Base-by-base conservation (phyloP, 2,888 invertebrate genomes). In the Tachina fera region DNA sequence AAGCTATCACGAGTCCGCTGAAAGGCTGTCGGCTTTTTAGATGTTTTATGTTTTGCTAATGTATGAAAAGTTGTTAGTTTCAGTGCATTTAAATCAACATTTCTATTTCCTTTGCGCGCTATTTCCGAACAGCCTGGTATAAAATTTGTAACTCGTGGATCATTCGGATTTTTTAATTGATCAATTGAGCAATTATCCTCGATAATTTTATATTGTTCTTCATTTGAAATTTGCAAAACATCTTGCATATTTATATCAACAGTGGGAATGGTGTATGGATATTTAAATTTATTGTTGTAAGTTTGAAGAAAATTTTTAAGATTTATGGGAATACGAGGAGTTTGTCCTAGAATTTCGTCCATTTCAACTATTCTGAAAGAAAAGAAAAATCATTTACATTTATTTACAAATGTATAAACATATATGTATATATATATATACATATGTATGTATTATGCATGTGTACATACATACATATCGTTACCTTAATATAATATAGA, bases 261-360 rank as follows among this genome's bases (percentile, higher is more conserved):
- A 14, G 82, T 19, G 14, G 90, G 90, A 75, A 84, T 47, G 9
- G 76, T 41, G 13, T 75, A 80, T 0, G 83, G 74, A 79, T 16
- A 14, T 72, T 87, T 45, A 11, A 91, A 60, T 13, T 83, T 74
- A 4, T 60, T 58, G 49, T 86, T 80, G 56, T 90, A 92, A 11
- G 89, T 85, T 0, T 87, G 74, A 0, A 91, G 87, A 63, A 91
- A 89, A 9, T 89, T 56, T 11, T 68, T 80, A 3, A 92, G 86
- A 61, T 85, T 87, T 22, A 91, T 86, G 2, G 90, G 84, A 1
- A 88, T 84, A 0, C 83, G 80, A 65, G 88, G 87, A 9, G 84
- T 49, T 31, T 89, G 85, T 2, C 89, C 85, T 11, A 89, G 86
- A 19, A 91, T 88, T 77, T 87, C 86, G 8, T 92, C 92, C 92